Evolutionary conservation across 2,113 vertebrate genomes (phyloP).

Genomic region (Rhinolophus ferrumequinum): DNA sequence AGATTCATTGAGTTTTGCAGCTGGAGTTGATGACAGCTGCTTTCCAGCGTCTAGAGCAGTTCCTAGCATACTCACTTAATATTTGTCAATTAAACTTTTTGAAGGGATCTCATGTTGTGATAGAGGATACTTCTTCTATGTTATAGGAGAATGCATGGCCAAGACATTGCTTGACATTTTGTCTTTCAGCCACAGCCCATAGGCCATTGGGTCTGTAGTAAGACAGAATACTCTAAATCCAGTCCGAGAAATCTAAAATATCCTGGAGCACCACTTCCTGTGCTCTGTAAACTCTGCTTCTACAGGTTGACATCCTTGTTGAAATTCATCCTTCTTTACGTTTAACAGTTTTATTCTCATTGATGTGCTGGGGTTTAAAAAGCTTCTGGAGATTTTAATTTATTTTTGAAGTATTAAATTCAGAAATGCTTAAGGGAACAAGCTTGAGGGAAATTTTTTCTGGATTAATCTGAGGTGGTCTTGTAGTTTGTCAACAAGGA

Average conservation of each 20-base stretch:
- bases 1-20: not conserved
- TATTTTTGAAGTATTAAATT: slow-evolving; percentile 6
- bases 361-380: not conserved
- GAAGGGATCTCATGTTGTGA: not conserved
- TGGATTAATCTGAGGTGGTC: not conserved
- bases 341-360: not conserved
- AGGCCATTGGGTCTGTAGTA: not conserved
- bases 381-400: not conserved
- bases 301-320: not conserved
- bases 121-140: not conserved
- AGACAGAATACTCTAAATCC: not conserved
- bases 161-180: not conserved
- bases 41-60: not conserved
- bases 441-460: not conserved
- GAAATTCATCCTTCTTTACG: not conserved
- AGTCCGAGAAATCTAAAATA: not conserved
- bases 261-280: not conserved
- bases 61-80: not conserved
- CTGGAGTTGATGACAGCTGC: not conserved
- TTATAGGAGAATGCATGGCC: not conserved
- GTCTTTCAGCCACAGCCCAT: not conserved
- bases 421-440: not conserved
- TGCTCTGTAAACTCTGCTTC: not conserved
- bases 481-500: not conserved
- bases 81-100: not conserved